A percentile compares a stretch with the other conserved stretches of the same genome.
phyloP scores from a whole-genome alignment of 1,140 invertebrate species.

The Bombus fervidus region DNA sequence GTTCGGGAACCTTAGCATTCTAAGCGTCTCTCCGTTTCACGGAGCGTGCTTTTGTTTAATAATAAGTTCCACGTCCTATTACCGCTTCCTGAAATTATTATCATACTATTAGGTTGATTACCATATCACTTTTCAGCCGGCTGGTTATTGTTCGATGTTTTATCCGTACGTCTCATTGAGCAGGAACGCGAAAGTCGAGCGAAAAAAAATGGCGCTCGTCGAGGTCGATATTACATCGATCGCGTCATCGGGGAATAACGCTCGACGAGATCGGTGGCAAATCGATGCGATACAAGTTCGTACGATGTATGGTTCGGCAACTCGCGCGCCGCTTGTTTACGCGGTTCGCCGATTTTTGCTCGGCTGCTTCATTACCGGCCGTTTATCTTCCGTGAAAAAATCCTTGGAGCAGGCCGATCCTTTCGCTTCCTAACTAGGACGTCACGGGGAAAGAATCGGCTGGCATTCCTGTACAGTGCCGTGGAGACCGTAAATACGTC shows the following conservation, averaged over 20 bases:
- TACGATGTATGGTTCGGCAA: neutral
- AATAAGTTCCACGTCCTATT: neutral
- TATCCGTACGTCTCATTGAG: neutral
- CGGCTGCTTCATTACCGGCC: neutral
- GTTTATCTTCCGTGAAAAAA: neutral
- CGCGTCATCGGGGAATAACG: no score
- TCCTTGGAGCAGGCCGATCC: neutral
- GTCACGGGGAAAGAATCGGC: conserved; percentile 48
- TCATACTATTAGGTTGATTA: neutral
- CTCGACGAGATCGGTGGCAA: neutral
- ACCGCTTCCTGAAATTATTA: conserved; percentile 2
- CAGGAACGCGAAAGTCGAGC: neutral
- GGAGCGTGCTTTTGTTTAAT: neutral
- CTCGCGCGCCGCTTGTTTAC: no score
- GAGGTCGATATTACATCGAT: neutral
- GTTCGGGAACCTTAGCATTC: neutral
- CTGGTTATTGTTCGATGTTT: neutral
- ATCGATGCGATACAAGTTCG: neutral
- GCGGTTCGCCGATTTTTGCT: neutral
- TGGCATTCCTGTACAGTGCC: conserved; percentile 37
- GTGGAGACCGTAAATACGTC: conserved; percentile 39
- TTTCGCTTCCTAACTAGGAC: conserved; percentile 22
- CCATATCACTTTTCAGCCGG: neutral
- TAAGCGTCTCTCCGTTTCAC: neutral
- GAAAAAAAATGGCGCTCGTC: neutral